Evolutionary conservation across 2,888 invertebrate species (phyloP), one percentile per base, ranked within the genome.

Genomic region (Philaethria dido): DNA sequence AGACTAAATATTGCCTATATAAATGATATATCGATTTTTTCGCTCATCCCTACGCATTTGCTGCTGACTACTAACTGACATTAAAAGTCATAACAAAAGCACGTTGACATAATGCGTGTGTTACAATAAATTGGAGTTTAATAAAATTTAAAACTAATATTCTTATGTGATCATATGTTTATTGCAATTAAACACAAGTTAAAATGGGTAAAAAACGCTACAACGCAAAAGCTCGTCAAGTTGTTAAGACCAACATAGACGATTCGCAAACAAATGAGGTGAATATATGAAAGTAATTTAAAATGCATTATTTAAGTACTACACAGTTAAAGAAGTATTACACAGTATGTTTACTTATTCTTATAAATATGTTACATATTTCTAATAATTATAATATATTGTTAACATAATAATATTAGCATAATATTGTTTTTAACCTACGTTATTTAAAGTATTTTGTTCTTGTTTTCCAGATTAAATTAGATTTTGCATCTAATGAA

Each of bases 211-310:
- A 95, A 82, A 95, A 95, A 83, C 93, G 95, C 14, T 95, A 94
- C 78, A 97, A 97, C 83, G 95, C 95, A 79, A 96, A 95, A 82
- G 95, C 96, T 2, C 93, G 97, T 61, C 94, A 95, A 85, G 93
- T 94, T 66, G 93, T 95, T 0, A 93, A 95, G 75, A 95, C 96
- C 5, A 93, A 94, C 71, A 94, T 97, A 52, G 97, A 97, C 80
- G 93, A 97, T 83, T 92, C 95, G 0, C 83, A 93, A 73, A 94
- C 95, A 0, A 94, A 95, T 79, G 94, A 95, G 93, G 97, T 97
- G 79, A 77, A 68, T 71, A 29, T 70, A 62, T 66, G 22, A 64
- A 59, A 63, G 52, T 20, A 25, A 48, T 8, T 36, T 36, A 36
- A 36, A 36, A 36, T 36, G 33, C 9, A 8, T 4, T 36, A 8